Conservation (phyloP, 2,797 vertebrate species). For the Hemibagrus guttatus region DNA sequence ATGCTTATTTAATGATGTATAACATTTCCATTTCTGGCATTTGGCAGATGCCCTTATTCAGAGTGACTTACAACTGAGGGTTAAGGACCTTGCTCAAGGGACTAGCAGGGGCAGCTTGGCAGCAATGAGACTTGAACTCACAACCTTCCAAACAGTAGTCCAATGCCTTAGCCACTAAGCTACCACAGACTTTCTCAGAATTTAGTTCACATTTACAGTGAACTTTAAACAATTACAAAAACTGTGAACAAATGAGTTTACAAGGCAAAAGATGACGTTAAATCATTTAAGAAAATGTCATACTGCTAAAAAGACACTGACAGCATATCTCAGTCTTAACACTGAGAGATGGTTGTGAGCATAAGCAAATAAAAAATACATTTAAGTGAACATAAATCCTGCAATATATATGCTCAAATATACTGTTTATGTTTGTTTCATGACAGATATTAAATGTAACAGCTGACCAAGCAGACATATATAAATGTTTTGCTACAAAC, state of each 20-base stretch:
- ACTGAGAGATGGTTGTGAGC: background rate
- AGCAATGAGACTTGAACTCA: no score
- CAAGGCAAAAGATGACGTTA: background rate
- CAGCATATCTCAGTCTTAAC: background rate
- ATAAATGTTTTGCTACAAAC: conserved; percentile 83
- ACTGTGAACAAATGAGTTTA: background rate
- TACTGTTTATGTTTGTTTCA: conserved; percentile 5
- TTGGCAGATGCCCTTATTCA: no score
- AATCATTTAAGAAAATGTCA: background rate
- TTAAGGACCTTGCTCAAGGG: no score
- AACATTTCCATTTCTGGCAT: no score
- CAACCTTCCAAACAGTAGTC: no score
- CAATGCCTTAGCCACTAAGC: no score
- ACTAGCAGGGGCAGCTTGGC: no score
- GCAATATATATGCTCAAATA: background rate
- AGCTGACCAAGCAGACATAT: conserved; percentile 76
- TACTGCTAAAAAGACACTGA: background rate
- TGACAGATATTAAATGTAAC: conserved; percentile 76
- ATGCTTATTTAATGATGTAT: background rate
- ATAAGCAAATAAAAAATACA: background rate
- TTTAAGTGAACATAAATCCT: background rate
- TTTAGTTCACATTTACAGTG: background rate
- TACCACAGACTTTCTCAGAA: background rate
- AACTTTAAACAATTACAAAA: background rate
- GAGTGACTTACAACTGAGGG: no score